These are phyloP conservation scores for Pachycephala philippinensis DNA, from an alignment of 2,113 vertebrate species.

Conservation along the genomic window DNA sequence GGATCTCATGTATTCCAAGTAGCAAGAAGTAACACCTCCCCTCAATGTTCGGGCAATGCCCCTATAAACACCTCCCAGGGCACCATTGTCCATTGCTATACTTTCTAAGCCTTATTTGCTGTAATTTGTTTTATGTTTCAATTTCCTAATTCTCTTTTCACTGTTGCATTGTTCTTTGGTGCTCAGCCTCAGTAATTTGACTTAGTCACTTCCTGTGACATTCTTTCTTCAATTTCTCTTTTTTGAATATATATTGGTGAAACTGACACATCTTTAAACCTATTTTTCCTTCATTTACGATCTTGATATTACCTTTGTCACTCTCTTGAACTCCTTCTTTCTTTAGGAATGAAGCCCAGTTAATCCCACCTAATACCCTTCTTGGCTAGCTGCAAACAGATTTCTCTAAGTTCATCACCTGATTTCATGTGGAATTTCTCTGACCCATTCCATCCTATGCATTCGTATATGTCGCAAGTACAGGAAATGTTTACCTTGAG, in stretches of 20 bases:
- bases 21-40: background rate
- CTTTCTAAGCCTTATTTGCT: background rate
- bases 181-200: background rate
- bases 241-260: background rate
- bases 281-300: background rate
- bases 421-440: background rate
- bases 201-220: background rate
- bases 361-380: background rate
- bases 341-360: background rate
- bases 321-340: background rate
- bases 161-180: background rate
- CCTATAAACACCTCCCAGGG: background rate
- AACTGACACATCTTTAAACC: background rate
- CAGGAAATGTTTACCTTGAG: background rate
- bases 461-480: background rate
- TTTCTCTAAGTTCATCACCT: background rate
- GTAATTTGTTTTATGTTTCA: background rate
- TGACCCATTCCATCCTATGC: background rate
- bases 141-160: background rate
- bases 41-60: background rate
- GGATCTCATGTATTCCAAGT: background rate
- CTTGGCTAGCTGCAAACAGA: background rate
- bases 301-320: background rate
- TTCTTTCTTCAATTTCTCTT: background rate
- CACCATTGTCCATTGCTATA: rapidly evolving